Percentiles rank a stretch among this genome's conserved stretches.
Conservation (phyloP, 2,888 invertebrate genomes). For the Oscheius myriophilus region DNA sequence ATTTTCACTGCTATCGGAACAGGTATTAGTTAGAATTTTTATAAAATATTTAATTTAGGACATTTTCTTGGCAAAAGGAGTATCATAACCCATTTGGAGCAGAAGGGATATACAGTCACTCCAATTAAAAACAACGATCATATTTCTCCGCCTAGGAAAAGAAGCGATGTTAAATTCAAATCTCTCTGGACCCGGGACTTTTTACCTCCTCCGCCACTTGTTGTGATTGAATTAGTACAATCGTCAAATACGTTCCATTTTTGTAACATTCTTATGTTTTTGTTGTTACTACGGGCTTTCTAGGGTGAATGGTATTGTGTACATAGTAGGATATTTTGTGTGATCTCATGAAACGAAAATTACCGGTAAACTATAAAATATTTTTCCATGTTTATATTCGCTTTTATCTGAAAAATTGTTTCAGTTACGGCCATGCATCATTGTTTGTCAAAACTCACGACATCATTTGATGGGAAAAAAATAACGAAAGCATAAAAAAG, state of each 20-base stretch:
- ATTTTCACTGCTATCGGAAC: constrained; percentile 76
- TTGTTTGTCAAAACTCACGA: too few relatives aligned
- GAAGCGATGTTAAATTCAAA: constrained; percentile 12
- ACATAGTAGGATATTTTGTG: too few relatives aligned
- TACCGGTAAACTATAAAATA: too few relatives aligned
- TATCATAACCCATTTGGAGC: constrained; percentile 40
- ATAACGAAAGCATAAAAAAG: too few relatives aligned
- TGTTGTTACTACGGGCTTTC: background rate
- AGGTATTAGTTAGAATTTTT: constrained; percentile 65
- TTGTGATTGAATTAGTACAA: constrained; percentile 30
- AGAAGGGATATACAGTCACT: constrained; percentile 39
- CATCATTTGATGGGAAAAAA: too few relatives aligned
- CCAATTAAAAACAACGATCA: constrained; percentile 37
- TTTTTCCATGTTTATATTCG: too few relatives aligned
- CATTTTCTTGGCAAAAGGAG: constrained; percentile 54
- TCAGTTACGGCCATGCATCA: too few relatives aligned
- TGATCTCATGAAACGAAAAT: too few relatives aligned
- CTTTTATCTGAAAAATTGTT: too few relatives aligned
- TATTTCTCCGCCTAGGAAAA: constrained; percentile 23
- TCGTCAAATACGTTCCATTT: constrained; percentile 6
- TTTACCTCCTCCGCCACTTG: constrained; percentile 18
- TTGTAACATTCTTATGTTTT: background rate
- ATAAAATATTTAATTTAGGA: constrained; percentile 29
- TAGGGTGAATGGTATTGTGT: too few relatives aligned
- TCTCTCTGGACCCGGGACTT: constrained; percentile 31